Base-by-base conservation (phyloP, 2,797 vertebrate species). In the Lithobates sylvaticus region DNA sequence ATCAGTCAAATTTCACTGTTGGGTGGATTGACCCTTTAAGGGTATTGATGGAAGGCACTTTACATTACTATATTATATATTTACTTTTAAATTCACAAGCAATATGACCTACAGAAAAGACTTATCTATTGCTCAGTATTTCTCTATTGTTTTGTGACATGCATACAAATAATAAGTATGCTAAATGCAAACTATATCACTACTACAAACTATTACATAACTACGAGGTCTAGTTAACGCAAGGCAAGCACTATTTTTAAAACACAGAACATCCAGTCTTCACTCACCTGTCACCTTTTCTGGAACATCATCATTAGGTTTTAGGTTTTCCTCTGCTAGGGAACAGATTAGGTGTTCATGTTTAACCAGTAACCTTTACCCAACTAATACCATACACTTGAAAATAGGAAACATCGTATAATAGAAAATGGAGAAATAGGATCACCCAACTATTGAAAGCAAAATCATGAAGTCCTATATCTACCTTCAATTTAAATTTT, bases 331-430 rank as follows among this genome's bases (percentile, higher is more conserved):
- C 77, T 84, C 74, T 50, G 85, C 54, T 76, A 26, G 3, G 15
- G 27, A 70, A 75, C 42, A 54, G 94, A 93, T 87, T 68, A 93
- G 84, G 90, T 84, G 91, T 93, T 90, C 89, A 44, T 76, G 29
- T 84, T 50, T 44, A 67, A 67, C 10, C 16, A 29, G 12, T 26
- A 29, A 67, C n/a, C 65, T 26, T 67, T 67, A 3, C 15, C n/a
- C 65, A 29, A 6, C 7, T 6, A 61, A 61, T 54, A 8, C 10
- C 21, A 61, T 61, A 61, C 5, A 23, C 2, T 5, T 58, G 47
- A 58, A 36, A 50, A 23, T 0, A 27, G 15, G 73, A 47, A 15
- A 29, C 34, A 21, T 61, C 44, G 7, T 67, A 23, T 7, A 16
- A 68, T 26, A 4, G 15, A 54, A 54, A 18, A 54, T 54, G 4